phyloP scores from a whole-genome alignment of 2,888 invertebrate species.

The Rhimphoctona megacephalus region DNA sequence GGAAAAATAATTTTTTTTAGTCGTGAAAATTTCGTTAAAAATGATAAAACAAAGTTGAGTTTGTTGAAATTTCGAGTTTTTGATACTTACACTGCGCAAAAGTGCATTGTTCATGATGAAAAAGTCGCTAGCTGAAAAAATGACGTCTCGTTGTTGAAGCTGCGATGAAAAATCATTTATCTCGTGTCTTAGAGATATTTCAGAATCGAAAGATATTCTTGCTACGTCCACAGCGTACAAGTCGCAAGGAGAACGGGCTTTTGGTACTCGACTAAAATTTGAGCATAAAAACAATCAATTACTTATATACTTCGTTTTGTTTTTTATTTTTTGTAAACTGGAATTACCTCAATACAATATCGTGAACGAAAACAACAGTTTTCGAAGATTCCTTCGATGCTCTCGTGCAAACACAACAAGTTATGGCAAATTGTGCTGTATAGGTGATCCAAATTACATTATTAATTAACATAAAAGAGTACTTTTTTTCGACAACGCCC shows the following conservation, averaged over 20 bases:
- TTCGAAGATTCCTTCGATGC: slow-evolving; percentile 73
- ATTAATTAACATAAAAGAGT: slow-evolving; percentile 76
- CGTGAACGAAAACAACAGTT: slow-evolving; percentile 72
- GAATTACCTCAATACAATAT: slow-evolving; percentile 71
- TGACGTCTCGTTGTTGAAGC: slow-evolving; percentile 72
- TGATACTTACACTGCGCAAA: slow-evolving; percentile 75
- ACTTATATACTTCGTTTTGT: background rate
- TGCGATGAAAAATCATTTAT: slow-evolving; percentile 78
- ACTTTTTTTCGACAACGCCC: slow-evolving; percentile 76
- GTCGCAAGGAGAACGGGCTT: slow-evolving; percentile 67
- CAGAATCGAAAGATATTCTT: slow-evolving; percentile 68
- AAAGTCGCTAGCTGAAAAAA: slow-evolving; percentile 78
- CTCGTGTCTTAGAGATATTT: slow-evolving; percentile 72
- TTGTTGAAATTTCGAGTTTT: background rate
- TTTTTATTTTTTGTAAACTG: background rate
- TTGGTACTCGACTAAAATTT: slow-evolving; percentile 20
- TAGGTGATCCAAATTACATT: slow-evolving; percentile 79
- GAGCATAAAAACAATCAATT: background rate
- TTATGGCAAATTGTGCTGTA: slow-evolving; percentile 73
- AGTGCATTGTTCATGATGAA: slow-evolving; percentile 77
- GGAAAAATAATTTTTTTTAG: background rate
- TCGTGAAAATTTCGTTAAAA: too few species aligned
- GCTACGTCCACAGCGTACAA: slow-evolving; percentile 66
- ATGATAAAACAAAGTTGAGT: background rate
- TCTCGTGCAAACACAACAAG: slow-evolving; percentile 75